phyloP scores from a whole-genome alignment of 2,888 invertebrate genomes.

The Synanthedon myopaeformis region DNA sequence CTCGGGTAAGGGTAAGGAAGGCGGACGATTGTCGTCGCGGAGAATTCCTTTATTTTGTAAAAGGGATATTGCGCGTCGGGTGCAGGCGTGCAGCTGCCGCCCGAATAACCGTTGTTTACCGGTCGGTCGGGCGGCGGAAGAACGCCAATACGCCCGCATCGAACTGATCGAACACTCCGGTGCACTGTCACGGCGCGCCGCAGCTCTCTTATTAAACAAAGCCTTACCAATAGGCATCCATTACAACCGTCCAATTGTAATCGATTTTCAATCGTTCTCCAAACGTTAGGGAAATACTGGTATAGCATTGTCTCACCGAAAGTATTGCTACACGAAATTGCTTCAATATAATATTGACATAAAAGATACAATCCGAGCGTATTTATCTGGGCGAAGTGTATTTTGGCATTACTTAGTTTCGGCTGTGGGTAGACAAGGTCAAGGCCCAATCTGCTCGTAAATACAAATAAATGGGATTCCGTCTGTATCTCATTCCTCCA shows the following conservation, averaged over 20 bases:
- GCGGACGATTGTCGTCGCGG: constrained; percentile 63
- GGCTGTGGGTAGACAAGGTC: constrained; percentile 22
- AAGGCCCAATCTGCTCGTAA: constrained; percentile 54
- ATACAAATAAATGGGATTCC: constrained; percentile 58
- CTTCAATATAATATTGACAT: too few relatives aligned
- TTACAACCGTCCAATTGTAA: background rate
- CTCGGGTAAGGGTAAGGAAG: constrained; percentile 59
- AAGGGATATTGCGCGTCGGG: constrained; percentile 68
- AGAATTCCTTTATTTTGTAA: constrained; percentile 64
- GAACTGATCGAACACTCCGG: constrained; percentile 34
- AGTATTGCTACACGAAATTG: background rate
- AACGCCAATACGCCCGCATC: constrained; percentile 34
- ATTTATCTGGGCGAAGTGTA: constrained; percentile 38
- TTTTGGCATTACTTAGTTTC: constrained; percentile 17
- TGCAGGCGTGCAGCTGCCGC: constrained; percentile 55
- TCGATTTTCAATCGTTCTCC: background rate
- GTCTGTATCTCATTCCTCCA: constrained; percentile 51
- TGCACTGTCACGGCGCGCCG: constrained; percentile 23
- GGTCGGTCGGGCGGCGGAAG: constrained; percentile 12
- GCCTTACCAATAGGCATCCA: background rate
- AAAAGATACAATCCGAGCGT: constrained; percentile 17
- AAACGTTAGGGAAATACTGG: constrained; percentile 1
- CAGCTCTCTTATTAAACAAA: constrained; percentile 34
- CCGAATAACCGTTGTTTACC: constrained; percentile 51
- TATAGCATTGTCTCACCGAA: constrained; percentile 7